Evolutionary conservation across 2,888 invertebrate genomes (phyloP).

Genomic region (Bellardia pandia): DNA sequence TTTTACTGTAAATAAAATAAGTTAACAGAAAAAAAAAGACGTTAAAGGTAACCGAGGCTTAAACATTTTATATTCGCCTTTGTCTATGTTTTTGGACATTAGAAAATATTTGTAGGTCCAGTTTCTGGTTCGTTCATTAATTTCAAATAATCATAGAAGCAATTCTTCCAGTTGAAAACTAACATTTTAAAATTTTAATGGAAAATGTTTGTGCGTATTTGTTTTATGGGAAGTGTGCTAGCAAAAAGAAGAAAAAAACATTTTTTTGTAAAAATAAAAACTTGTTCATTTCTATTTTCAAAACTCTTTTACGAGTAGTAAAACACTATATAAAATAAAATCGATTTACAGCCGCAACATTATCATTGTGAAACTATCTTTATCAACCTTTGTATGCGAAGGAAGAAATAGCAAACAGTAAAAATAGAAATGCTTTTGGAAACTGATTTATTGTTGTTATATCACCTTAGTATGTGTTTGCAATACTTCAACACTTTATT

Average conservation of each 20-base stretch:
- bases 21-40: no score
- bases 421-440: constrained; percentile 62
- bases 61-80: no score
- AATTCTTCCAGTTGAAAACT: not conserved
- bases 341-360: constrained; percentile 72
- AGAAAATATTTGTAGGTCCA: no score
- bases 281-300: constrained; percentile 44
- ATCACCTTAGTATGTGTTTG: constrained; percentile 71
- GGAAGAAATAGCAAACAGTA: constrained; percentile 1
- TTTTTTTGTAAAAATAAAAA: constrained; percentile 18
- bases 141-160: not conserved
- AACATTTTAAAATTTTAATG: constrained; percentile 14
- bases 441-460: constrained; percentile 72
- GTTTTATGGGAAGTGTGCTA: constrained; percentile 7
- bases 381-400: constrained; percentile 48
- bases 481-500: constrained; percentile 73
- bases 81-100: not conserved
- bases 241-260: not conserved
- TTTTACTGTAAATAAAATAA: no score
- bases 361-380: constrained; percentile 68
- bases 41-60: no score
- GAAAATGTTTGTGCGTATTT: not conserved
- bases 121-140: no score
- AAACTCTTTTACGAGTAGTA: constrained; percentile 47
- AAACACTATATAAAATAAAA: constrained; percentile 60